Base-by-base conservation (phyloP, 2,888 invertebrate species). In the Argyra leucocephala region DNA sequence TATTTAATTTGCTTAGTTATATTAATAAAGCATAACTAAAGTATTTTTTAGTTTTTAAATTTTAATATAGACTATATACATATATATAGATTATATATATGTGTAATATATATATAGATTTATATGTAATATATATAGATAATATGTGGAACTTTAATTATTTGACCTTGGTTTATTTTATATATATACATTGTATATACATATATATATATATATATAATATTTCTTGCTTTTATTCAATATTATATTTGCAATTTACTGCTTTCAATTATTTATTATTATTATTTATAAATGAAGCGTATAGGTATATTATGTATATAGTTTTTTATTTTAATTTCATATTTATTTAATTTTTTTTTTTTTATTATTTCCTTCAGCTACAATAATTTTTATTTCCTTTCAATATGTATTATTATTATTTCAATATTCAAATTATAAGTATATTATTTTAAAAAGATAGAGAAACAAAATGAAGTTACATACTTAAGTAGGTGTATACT, bases 1-100 rank as follows among this genome's bases (percentile, higher is more conserved):
- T 65, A 24, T 65, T 62, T 65, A 61, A 65, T 61, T 60, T 58
- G 1, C 18, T 4, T 48, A 7, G 31, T 31, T 7, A 31, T 31
- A 31, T 37, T 58, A 36, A 60, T 65, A 24, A 62, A 64, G 48
- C 60, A 65, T 63, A 68, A 36, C 37, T 65, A 24, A 62, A 64
- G 48, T 36, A 65, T 63, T 66, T 31, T 64, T 62, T 64, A 67
- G 63, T 64, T 64, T 63, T 57, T 61, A 57, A 36, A 62, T 67
- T 64, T 59, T n/a, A n/a, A n/a, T n/a, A n/a, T n/a, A n/a, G n/a
- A n/a, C n/a, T 66, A 65, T 66, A 65, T 67, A 66, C 66, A 67
- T 66, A 66, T n/a, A n/a, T n/a, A n/a, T n/a, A n/a, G n/a, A n/a
- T n/a, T n/a, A n/a, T n/a, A n/a, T n/a, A n/a, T n/a, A n/a, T n/a